Evolutionary conservation across 2,888 invertebrate species (phyloP).

Genomic region (Horisme vitalbata): DNA sequence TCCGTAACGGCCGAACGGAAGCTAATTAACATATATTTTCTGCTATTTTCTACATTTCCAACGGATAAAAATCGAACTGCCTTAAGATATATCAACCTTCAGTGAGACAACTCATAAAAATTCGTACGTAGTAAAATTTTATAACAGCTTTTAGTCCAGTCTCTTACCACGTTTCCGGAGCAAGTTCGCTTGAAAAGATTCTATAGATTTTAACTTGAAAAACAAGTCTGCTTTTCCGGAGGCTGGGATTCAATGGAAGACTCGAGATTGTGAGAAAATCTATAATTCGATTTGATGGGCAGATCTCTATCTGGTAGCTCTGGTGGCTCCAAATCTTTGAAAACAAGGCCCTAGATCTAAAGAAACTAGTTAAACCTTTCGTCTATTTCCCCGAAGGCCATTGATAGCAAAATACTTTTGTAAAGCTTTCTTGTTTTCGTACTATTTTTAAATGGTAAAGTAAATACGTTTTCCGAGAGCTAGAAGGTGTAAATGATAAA

Average conservation of each 20-base stretch:
- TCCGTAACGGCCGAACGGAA: too few relatives aligned
- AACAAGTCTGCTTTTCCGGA: conserved; percentile 20
- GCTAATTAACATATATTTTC: too few relatives aligned
- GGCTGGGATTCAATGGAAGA: conserved; percentile 16
- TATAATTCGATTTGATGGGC: conserved; percentile 18
- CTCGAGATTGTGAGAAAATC: conserved; percentile 16
- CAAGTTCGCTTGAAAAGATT: conserved; percentile 9
- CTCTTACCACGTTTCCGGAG: too few relatives aligned
- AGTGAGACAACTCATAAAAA: too few relatives aligned
- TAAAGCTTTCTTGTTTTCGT: conserved; percentile 23
- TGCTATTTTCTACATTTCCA: too few relatives aligned
- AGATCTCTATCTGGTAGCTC: conserved; percentile 1
- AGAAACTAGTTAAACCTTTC: conserved; percentile 7
- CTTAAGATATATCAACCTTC: too few relatives aligned
- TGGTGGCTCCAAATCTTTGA: background rate
- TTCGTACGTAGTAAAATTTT: too few relatives aligned
- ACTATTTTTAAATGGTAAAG: conserved; percentile 20
- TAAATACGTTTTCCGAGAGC: conserved; percentile 16
- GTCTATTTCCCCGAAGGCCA: conserved; percentile 20
- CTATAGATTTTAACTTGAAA: conserved; percentile 17
- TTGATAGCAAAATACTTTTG: conserved; percentile 23
- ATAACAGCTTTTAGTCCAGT: too few relatives aligned
- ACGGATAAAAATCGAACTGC: too few relatives aligned
- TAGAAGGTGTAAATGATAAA: conserved; percentile 19
- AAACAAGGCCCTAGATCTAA: background rate